These are phyloP conservation scores for Sprattus sprattus DNA, from an alignment of 2,113 vertebrate genomes.

Conservation along the genomic window DNA sequence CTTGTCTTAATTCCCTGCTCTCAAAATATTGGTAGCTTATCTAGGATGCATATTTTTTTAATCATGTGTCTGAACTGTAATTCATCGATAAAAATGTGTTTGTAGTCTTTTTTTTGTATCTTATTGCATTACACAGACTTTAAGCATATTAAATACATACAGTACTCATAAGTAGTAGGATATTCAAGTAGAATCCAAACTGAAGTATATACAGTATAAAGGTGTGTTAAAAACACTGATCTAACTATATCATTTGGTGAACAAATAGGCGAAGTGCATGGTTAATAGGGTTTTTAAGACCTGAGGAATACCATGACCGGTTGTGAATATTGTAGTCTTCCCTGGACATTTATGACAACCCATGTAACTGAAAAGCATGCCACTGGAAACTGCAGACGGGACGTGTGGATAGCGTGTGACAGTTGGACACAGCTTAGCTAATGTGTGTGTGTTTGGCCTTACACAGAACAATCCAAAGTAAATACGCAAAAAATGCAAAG, in stretches of 20 bases:
- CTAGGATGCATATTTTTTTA: not conserved
- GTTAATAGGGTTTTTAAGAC: not conserved
- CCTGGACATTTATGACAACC: not conserved
- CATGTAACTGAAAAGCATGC: not conserved
- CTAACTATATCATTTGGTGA: not conserved
- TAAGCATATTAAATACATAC: not conserved
- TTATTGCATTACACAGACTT: not conserved
- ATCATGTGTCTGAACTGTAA: not conserved
- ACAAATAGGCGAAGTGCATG: not conserved
- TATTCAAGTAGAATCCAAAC: slow-evolving; percentile 11
- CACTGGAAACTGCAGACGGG: not conserved
- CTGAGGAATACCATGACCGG: not conserved
- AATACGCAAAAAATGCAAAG: not conserved
- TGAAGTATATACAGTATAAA: not conserved
- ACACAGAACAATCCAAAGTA: not conserved
- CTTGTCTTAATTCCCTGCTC: not conserved
- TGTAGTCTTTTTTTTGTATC: not conserved
- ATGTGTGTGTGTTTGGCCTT: not conserved
- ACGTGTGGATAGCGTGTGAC: not conserved
- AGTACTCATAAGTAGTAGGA: slow-evolving; percentile 5
- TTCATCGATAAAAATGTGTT: not conserved
- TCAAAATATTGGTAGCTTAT: not conserved
- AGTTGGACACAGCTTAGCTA: not conserved
- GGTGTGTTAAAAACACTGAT: not conserved
- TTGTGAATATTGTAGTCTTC: not conserved